Conservation (phyloP, 2,797 vertebrate genomes). For the Chelon auratus region DNA sequence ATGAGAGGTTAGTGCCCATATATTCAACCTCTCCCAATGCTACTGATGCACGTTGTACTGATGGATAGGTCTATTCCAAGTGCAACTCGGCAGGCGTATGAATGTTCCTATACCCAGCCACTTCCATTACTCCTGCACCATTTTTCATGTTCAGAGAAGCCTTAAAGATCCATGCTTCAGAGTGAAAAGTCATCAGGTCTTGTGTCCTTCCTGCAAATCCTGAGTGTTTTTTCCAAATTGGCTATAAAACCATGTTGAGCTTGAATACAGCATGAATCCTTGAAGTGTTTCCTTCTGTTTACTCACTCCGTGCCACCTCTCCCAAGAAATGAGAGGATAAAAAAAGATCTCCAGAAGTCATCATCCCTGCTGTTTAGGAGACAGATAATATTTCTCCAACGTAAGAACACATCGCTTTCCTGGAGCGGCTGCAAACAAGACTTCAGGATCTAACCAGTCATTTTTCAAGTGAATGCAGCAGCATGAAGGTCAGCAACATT, state of each 20-base stretch:
- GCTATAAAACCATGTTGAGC: slow-evolving; percentile 2
- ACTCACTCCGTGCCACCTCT: neutral
- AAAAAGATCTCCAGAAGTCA: neutral
- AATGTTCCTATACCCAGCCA: slow-evolving; percentile 28
- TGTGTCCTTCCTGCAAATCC: slow-evolving; percentile 5
- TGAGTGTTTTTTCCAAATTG: neutral
- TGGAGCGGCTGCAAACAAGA: too few species aligned
- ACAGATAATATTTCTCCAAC: too few species aligned
- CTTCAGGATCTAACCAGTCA: too few species aligned
- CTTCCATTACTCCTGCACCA: slow-evolving; percentile 55
- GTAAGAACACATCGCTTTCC: too few species aligned
- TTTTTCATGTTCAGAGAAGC: slow-evolving; percentile 42
- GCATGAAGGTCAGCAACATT: too few species aligned
- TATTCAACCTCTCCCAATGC: neutral
- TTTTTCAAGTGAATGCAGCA: too few species aligned
- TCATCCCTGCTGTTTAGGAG: neutral
- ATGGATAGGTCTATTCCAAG: slow-evolving; percentile 43
- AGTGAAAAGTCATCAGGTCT: slow-evolving; percentile 1
- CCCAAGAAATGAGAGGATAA: neutral
- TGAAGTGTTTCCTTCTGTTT: neutral
- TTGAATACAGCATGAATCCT: slow-evolving; percentile 3
- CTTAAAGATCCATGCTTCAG: slow-evolving; percentile 7
- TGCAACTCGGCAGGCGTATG: slow-evolving; percentile 44
- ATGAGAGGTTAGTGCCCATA: slow-evolving; percentile 20
- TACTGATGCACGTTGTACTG: slow-evolving; percentile 15